phyloP scores from a whole-genome alignment of 2,888 invertebrate species.

The Tetragnatha montana region DNA sequence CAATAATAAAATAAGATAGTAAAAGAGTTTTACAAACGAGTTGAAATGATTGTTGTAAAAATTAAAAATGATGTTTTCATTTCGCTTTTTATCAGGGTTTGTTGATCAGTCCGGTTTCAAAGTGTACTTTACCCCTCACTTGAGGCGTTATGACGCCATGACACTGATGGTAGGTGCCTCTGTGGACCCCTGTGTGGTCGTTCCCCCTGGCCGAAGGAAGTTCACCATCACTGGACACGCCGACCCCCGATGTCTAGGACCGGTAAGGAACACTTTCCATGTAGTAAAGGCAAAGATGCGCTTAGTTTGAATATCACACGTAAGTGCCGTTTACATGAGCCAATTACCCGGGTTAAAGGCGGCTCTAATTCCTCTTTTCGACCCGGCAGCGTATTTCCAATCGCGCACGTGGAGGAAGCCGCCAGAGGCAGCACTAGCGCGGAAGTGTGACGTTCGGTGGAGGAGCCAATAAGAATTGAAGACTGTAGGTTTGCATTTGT shows the following conservation, averaged over 20 bases:
- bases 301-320: too few relatives aligned
- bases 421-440: too few relatives aligned
- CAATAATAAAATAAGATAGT: not conserved
- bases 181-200: slow-evolving; percentile 87
- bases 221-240: slow-evolving; percentile 90
- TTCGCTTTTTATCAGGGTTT: slow-evolving; percentile 76
- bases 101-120: slow-evolving; percentile 81
- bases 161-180: slow-evolving; percentile 87
- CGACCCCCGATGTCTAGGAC: slow-evolving; percentile 86
- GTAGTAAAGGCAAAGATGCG: too few relatives aligned
- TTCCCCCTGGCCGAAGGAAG: slow-evolving; percentile 86
- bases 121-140: slow-evolving; percentile 84
- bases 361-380: too few relatives aligned
- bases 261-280: slow-evolving; percentile 78
- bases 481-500: too few relatives aligned
- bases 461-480: too few relatives aligned
- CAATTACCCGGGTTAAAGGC: too few relatives aligned
- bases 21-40: not conserved
- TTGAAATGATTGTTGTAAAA: not conserved
- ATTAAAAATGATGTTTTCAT: not conserved
- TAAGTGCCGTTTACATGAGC: too few relatives aligned
- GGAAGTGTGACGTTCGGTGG: too few relatives aligned
- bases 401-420: too few relatives aligned
- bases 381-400: too few relatives aligned
- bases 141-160: slow-evolving; percentile 88